Percentiles rank a stretch among this genome's conserved stretches.
Evolutionary conservation across 2,888 invertebrate genomes (phyloP).

Genomic region (Gortyna flavago): DNA sequence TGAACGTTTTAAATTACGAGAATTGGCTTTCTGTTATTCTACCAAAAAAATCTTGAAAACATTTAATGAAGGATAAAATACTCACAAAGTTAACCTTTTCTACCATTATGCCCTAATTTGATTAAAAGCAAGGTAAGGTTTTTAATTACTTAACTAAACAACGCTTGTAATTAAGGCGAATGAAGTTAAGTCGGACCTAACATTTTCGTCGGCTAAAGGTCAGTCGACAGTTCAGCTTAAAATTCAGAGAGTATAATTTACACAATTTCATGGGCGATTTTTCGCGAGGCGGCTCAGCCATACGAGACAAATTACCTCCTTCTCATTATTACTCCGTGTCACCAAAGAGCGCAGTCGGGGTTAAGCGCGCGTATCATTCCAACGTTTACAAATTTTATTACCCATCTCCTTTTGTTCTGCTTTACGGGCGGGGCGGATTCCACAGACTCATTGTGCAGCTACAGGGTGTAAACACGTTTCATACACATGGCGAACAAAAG

Average conservation of each 20-base stretch:
- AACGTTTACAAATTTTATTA: conserved; percentile 89
- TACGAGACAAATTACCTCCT: conserved; percentile 78
- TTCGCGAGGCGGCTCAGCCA: conserved; percentile 68
- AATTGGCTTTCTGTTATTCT: conserved; percentile 53
- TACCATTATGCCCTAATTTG: conserved; percentile 56
- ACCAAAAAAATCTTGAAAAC: conserved; percentile 35
- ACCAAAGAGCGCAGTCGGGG: conserved; percentile 78
- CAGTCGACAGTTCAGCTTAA: conserved; percentile 44
- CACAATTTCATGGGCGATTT: conserved; percentile 68
- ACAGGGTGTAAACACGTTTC: conserved; percentile 63
- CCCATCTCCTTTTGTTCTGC: conserved; percentile 84
- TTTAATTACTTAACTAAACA: conserved; percentile 63
- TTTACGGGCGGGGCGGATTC: conserved; percentile 70
- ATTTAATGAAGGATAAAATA: conserved; percentile 38
- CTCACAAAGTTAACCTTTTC: conserved; percentile 55
- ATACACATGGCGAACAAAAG: conserved; percentile 35
- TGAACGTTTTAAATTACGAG: conserved; percentile 66
- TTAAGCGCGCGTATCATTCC: conserved; percentile 88
- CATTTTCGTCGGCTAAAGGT: conserved; percentile 59
- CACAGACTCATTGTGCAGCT: conserved; percentile 61
- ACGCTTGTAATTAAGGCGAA: conserved; percentile 62
- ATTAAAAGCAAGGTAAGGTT: conserved; percentile 60
- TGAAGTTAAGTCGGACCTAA: conserved; percentile 60
- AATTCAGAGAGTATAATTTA: conserved; percentile 54
- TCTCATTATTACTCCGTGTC: conserved; percentile 82